Evolutionary conservation across 2,888 invertebrate species (phyloP), one percentile per base, ranked within the genome.

Genomic region (Polietes domitor): DNA sequence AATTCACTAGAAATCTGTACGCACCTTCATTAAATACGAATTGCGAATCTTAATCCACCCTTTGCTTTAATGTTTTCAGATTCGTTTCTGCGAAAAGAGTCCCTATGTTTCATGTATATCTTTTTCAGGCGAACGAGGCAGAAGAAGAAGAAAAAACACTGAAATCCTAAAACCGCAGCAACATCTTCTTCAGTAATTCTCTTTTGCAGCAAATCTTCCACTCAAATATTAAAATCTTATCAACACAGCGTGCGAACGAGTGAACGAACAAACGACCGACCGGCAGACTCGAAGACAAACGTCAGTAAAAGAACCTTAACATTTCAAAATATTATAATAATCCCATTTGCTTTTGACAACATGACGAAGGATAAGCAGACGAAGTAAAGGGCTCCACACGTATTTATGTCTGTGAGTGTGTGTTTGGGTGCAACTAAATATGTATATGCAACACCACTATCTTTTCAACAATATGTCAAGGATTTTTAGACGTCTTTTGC

Each of bases 391-490:
- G 21, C 21, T 26, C 24, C 12, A 26, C 61, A 61, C n/a, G 61
- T 61, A 47, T 32, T 4, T 47, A n/a, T 12, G 47, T n/a, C 4
- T 47, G 24, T 28, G 28, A 24, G 21, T 12, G 41, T 47, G 24
- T 28, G 28, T 15, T 10, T 12, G 41, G 43, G 2, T 78, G 71
- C 75, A 58, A 28, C 12, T 77, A 77, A 80, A 75, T 75, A 83
- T 74, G 80, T 75, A 80, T 80, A 78, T 81, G 78, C 81, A 78
- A 81, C 80, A 78, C 78, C 80, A 78, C 78, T 84, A 78, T 76
- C 78, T 78, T 76, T 68, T 72, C 75, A 73, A 76, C 80, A 81
- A 78, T 81, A 84, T 81, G 83, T 84, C 83, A 84, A 84, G 83
- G 81, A 81, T 84, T 78, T 81, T 81, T 76, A 75, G 74, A 83